phyloP scores from a whole-genome alignment of 2,888 invertebrate species.

The Opisthograptis luteolata region DNA sequence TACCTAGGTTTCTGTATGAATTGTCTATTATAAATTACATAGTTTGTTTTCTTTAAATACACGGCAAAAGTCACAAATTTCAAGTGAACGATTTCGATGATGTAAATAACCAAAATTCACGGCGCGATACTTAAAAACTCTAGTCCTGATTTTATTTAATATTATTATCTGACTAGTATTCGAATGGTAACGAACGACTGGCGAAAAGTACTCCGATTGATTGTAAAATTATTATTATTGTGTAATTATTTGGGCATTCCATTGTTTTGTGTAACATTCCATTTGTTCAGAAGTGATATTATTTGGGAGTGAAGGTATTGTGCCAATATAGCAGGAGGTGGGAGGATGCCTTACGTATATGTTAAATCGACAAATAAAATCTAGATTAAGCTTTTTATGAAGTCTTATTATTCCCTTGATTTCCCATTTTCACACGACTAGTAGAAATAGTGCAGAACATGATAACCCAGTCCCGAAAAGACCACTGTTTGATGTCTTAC shows the following conservation, averaged over 20 bases:
- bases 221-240: constrained; percentile 37
- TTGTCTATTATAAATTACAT: constrained; percentile 15
- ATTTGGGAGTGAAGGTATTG: constrained; percentile 71
- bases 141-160: constrained; percentile 65
- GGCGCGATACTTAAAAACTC: constrained; percentile 79
- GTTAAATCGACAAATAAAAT: constrained; percentile 83
- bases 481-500: too few species aligned
- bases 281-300: constrained; percentile 68
- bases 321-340: constrained; percentile 76
- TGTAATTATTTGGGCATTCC: constrained; percentile 64
- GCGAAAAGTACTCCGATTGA: constrained; percentile 56
- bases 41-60: constrained; percentile 18
- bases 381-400: constrained; percentile 79
- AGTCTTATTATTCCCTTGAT: constrained; percentile 51
- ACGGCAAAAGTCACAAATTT: constrained; percentile 66
- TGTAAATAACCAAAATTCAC: constrained; percentile 67
- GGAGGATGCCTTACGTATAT: constrained; percentile 81
- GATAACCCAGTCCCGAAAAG: too few species aligned
- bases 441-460: too few species aligned
- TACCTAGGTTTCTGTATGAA: constrained; percentile 13
- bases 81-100: constrained; percentile 49
- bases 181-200: constrained; percentile 57
- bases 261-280: constrained; percentile 72
- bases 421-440: background rate
- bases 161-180: constrained; percentile 56